Percentiles rank a stretch among this genome's conserved stretches.
phyloP scores from a whole-genome alignment of 2,113 vertebrate genomes.

The Scolopax mira region DNA sequence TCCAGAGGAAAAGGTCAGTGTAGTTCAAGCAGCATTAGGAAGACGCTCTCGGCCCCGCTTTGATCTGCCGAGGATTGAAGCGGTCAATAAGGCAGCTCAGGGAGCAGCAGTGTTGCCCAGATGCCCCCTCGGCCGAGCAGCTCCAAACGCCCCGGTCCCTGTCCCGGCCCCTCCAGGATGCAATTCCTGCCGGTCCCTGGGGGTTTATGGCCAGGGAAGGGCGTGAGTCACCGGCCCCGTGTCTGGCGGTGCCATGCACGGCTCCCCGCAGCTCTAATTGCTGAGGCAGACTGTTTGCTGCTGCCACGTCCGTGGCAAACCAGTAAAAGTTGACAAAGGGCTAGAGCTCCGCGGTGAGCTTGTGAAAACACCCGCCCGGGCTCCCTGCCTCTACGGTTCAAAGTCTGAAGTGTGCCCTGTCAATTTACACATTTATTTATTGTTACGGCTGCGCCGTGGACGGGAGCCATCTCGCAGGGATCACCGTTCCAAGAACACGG shows the following conservation, averaged over 20 bases:
- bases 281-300: slow-evolving; percentile 58
- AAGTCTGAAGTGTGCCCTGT: slow-evolving; percentile 59
- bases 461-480: background rate
- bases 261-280: background rate
- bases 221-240: slow-evolving; percentile 32
- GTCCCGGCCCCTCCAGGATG: background rate
- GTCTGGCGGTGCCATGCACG: slow-evolving; percentile 55
- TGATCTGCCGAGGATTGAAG: slow-evolving; percentile 53
- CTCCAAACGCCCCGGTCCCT: accelerated
- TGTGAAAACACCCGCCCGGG: slow-evolving; percentile 23
- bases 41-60: slow-evolving; percentile 12
- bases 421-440: slow-evolving; percentile 4
- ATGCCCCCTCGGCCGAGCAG: background rate
- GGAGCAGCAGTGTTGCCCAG: background rate
- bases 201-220: slow-evolving; percentile 44
- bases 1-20: slow-evolving; percentile 26
- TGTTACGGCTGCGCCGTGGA: background rate
- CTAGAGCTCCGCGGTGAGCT: slow-evolving; percentile 41
- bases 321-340: slow-evolving; percentile 63
- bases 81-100: background rate
- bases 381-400: slow-evolving; percentile 1
- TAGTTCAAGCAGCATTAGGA: slow-evolving; percentile 37
- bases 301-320: slow-evolving; percentile 42
- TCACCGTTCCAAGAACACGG: background rate
- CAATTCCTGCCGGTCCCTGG: background rate